Percentiles rank a stretch among this genome's conserved stretches.
phyloP scores from a whole-genome alignment of 2,797 vertebrate species.

The Steatocranus sp. region DNA sequence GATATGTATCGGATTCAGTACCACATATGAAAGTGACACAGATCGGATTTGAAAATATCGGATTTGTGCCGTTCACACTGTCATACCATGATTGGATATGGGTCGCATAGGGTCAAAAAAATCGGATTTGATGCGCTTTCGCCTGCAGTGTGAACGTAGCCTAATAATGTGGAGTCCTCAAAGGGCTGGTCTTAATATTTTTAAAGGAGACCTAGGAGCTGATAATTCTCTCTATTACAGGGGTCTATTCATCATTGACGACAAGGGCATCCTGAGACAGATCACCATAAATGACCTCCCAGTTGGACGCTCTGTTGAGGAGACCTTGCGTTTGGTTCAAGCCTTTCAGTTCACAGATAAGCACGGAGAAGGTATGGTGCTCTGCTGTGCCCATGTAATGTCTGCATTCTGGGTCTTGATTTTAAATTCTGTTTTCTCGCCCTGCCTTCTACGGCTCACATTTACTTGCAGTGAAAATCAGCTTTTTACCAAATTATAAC shows the following conservation, averaged over 20 bases:
- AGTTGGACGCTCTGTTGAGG: conserved; percentile 92
- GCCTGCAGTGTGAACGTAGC: no score
- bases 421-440: not conserved
- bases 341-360: conserved; percentile 99
- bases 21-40: no score
- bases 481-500: not conserved
- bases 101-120: no score
- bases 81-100: no score
- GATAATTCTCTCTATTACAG: conserved; percentile 56
- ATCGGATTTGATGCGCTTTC: no score
- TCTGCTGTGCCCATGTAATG: not conserved
- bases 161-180: not conserved
- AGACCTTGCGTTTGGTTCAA: conserved; percentile 93
- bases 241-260: conserved; percentile 95
- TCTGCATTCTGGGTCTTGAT: not conserved
- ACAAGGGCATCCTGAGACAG: conserved; percentile 91
- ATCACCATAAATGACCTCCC: conserved; percentile 98
- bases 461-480: not conserved
- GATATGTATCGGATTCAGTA: no score
- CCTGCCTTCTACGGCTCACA: not conserved
- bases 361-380: conserved; percentile 89
- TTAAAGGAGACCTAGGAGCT: not conserved
- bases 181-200: not conserved
- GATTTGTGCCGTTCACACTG: no score
- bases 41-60: no score